Percentiles rank a stretch among this genome's conserved stretches.
Conservation (phyloP, 2,113 vertebrate genomes). For the Lycocorax pyrrhopterus region DNA sequence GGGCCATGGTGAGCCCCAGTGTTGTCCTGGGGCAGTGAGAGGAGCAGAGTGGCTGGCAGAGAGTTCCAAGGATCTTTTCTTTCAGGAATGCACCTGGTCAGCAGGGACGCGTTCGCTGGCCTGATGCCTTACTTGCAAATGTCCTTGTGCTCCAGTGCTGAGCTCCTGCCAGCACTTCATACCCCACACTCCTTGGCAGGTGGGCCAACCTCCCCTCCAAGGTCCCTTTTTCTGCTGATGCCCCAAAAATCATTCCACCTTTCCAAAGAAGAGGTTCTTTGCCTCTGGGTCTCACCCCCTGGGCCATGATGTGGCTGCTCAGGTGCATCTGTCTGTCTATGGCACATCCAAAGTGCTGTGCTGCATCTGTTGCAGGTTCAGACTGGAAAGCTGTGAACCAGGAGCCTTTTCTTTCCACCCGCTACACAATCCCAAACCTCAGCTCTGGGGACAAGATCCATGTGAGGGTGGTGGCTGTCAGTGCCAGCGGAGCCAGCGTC, state of each 20-base stretch:
- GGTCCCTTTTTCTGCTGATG: neutral
- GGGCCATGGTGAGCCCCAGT: neutral
- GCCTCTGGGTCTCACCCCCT: neutral
- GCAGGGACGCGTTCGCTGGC: neutral
- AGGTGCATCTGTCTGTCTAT: neutral
- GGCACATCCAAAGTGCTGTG: neutral
- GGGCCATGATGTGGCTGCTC: neutral
- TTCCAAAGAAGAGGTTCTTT: neutral
- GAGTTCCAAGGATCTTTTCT: neutral
- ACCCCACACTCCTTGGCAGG: neutral
- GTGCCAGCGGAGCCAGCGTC: constrained; percentile 68
- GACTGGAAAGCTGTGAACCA: constrained; percentile 81
- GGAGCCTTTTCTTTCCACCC: constrained; percentile 74
- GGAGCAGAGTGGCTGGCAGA: neutral
- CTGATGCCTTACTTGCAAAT: neutral
- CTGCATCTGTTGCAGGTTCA: constrained; percentile 63
- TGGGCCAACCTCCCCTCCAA: neutral
- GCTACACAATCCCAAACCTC: constrained; percentile 76
- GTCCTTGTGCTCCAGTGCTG: neutral
- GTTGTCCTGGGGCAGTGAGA: neutral
- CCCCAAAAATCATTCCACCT: neutral
- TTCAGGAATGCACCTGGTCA: neutral
- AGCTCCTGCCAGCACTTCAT: neutral
- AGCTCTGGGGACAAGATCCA: constrained; percentile 77
- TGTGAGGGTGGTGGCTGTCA: constrained; percentile 79